Percentiles rank a stretch among this genome's conserved stretches.
Evolutionary conservation across 2,888 invertebrate genomes (phyloP).

Genomic region (Strigamia maritima): DNA sequence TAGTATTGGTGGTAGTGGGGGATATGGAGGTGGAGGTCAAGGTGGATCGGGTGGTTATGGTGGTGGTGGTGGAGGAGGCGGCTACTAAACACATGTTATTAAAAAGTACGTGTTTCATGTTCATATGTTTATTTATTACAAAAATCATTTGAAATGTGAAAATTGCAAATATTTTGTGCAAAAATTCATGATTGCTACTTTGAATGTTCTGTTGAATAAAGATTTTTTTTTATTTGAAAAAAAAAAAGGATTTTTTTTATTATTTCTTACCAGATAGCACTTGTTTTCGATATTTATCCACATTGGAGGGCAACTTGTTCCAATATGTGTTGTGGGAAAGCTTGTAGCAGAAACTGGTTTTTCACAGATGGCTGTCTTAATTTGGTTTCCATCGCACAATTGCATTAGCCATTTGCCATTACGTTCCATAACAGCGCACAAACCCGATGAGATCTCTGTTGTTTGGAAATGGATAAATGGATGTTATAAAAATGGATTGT

Average conservation of each 20-base stretch:
- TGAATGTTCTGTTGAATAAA: background rate
- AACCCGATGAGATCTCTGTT: background rate
- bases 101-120: background rate
- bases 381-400: constrained; percentile 1
- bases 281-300: background rate
- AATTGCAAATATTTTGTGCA: background rate
- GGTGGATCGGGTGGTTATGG: background rate
- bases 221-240: background rate
- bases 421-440: constrained; percentile 25
- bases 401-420: constrained; percentile 27
- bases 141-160: constrained; percentile 9
- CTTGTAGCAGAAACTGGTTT: background rate
- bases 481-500: background rate
- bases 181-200: background rate
- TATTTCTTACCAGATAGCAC: constrained; percentile 16
- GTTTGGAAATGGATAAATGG: background rate
- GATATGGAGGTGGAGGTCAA: background rate
- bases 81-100: background rate
- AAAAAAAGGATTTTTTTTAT: background rate
- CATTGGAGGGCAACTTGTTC: background rate
- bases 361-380: constrained; percentile 2
- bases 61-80: background rate
- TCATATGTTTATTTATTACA: constrained; percentile 2
- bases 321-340: background rate
- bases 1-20: background rate